A percentile compares a stretch with the other conserved stretches of the same genome.
phyloP scores from a whole-genome alignment of 2,888 invertebrate species.

The Therioaphis trifolii region DNA sequence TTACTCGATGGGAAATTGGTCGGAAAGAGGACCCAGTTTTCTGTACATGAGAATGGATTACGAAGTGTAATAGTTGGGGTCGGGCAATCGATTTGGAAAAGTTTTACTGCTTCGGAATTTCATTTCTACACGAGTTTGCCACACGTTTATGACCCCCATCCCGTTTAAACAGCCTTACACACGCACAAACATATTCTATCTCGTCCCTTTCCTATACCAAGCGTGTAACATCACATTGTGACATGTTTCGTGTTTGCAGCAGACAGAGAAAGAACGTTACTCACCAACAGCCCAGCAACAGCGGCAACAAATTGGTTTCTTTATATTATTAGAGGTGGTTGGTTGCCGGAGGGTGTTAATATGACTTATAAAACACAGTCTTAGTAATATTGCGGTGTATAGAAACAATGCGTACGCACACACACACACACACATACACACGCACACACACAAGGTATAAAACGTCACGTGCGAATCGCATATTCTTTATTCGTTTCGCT shows the following conservation, averaged over 20 bases:
- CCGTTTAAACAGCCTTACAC: not conserved
- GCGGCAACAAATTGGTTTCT: slow-evolving; percentile 19
- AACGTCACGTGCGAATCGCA: slow-evolving; percentile 38
- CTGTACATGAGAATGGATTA: not conserved
- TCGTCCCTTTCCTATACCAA: not conserved
- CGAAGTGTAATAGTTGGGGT: slow-evolving; percentile 6
- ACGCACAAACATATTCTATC: not conserved
- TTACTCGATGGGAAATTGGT: not conserved
- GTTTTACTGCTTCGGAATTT: slow-evolving; percentile 51
- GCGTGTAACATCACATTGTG: not conserved
- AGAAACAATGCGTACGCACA: not conserved
- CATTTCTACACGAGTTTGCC: slow-evolving; percentile 49
- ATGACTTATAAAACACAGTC: slow-evolving; percentile 22
- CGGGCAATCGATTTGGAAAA: slow-evolving; percentile 50
- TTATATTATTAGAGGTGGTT: not conserved
- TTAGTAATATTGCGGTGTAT: not conserved
- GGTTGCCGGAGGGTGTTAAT: not conserved
- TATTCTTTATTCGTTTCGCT: not conserved
- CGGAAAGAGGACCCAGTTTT: not conserved
- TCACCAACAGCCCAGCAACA: not conserved
- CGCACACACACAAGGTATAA: too few relatives aligned
- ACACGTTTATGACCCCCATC: slow-evolving; percentile 41
- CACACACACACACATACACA: not conserved
- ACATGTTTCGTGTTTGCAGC: not conserved
- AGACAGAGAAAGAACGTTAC: not conserved